phyloP scores from a whole-genome alignment of 1,140 invertebrate species.

The Cardiocondyla obscurior region DNA sequence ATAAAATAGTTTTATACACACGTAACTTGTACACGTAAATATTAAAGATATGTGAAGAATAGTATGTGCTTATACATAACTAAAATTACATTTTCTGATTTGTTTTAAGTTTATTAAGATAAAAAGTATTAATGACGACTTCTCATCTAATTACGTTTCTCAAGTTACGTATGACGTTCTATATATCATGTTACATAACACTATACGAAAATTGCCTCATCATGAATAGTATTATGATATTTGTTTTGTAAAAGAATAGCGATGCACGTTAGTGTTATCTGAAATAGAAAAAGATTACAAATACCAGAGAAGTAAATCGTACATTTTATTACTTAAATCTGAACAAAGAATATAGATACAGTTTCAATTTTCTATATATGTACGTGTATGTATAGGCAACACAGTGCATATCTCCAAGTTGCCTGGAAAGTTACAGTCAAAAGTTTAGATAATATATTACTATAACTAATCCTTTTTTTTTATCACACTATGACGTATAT shows the following conservation, averaged over 20 bases:
- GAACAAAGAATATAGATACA: conserved; percentile 52
- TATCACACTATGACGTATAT: conserved; percentile 44
- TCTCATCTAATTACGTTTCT: not conserved
- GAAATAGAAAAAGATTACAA: conserved; percentile 16
- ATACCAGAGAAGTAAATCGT: conserved; percentile 34
- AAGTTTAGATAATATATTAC: conserved; percentile 18
- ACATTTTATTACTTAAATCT: conserved; percentile 59
- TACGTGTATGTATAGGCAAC: conserved; percentile 24
- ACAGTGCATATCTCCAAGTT: not conserved
- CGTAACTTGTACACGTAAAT: not conserved
- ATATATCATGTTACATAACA: not conserved
- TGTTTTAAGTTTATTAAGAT: not conserved
- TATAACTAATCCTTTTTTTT: conserved; percentile 38
- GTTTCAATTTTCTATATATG: conserved; percentile 7
- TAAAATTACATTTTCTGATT: not conserved
- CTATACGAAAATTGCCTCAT: not conserved
- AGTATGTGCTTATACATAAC: not conserved
- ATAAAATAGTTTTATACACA: not conserved
- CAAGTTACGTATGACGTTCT: not conserved
- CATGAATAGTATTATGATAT: not conserved
- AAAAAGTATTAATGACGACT: not conserved
- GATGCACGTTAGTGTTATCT: not conserved
- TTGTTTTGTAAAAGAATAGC: not conserved
- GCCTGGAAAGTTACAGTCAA: conserved; percentile 41
- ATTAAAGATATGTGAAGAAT: not conserved